Conservation (phyloP, 2,113 vertebrate genomes). For the Merops nubicus region DNA sequence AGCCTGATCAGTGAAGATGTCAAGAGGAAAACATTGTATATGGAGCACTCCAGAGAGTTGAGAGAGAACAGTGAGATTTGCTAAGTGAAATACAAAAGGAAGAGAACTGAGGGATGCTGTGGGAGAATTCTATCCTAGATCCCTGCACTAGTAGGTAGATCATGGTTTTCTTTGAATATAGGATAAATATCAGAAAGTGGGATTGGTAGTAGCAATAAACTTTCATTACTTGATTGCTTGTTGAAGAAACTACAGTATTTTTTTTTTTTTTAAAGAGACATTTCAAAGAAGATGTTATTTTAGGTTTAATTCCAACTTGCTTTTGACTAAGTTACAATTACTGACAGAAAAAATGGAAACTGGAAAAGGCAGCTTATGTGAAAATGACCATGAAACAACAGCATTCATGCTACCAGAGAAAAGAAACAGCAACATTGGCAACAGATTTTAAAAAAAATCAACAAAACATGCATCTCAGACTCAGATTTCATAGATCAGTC, state of each 20-base stretch:
- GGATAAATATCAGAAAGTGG: background rate
- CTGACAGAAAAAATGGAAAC: background rate
- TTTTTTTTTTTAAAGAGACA: background rate
- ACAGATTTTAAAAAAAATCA: background rate
- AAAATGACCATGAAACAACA: background rate
- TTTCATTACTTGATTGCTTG: background rate
- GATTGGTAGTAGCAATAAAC: background rate
- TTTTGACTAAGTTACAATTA: background rate
- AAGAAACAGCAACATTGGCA: background rate
- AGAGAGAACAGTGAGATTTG: background rate
- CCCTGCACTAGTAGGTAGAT: background rate
- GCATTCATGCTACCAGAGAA: background rate
- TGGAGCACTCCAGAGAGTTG: background rate
- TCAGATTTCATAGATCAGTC: background rate
- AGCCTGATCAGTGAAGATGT: background rate
- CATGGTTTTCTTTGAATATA: background rate
- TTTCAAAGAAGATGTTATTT: background rate
- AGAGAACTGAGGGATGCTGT: background rate
- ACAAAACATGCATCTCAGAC: background rate
- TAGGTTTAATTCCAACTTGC: background rate
- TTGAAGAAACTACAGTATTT: background rate
- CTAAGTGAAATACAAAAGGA: background rate
- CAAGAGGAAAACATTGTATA: background rate
- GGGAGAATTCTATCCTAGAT: background rate
- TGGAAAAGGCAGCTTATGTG: background rate